Evolutionary conservation across 2,113 vertebrate species (phyloP), one percentile per base, ranked within the genome.

Genomic region (Serilophus lunatus): DNA sequence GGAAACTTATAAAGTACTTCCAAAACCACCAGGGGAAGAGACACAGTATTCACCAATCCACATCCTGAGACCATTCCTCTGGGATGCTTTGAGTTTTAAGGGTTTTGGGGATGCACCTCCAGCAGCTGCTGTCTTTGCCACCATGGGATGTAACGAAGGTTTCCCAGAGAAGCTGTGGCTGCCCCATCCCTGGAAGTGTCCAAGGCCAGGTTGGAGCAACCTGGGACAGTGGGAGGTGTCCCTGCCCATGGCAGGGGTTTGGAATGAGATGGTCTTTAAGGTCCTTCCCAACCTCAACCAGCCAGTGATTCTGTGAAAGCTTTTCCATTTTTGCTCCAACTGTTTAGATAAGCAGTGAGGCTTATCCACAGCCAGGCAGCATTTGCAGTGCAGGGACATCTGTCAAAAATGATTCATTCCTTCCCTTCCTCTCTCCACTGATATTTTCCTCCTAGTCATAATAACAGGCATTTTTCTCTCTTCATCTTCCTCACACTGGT

Each of bases 361-460:
- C 42, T 79, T 38, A 65, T 33, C 31, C 74, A 25, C 42, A 49
- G n/a, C 65, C 15, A 2, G 47, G 86, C 3, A 8, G 89, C 42
- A 16, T 59, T 90, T 76, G 84, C 66, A 60, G 68, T 13, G 40
- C 44, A 68, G 72, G 68, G 94, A 68, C 81, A 83, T 88, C 81
- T 94, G 94, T 86, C 95, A 56, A 24, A 68, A 86, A 80, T 80
- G 77, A 95, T 83, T 83, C 92, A 77, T 91, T 77, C 81, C 54
- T 78, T 91, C 64, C 40, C 25, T 45, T 93, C 51, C 84, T 66
- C 87, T 53, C 77, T 64, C 59, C 0, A 0, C 28, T 74, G 76
- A 10, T 81, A 6, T 77, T 80, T 90, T 88, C 64, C 72, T 91
- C 77, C 71, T 6, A n/a, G 63, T 26, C 29, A 18, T 17, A 74